Evolutionary conservation across 2,888 invertebrate genomes (phyloP).

Genomic region (Trilocha varians): DNA sequence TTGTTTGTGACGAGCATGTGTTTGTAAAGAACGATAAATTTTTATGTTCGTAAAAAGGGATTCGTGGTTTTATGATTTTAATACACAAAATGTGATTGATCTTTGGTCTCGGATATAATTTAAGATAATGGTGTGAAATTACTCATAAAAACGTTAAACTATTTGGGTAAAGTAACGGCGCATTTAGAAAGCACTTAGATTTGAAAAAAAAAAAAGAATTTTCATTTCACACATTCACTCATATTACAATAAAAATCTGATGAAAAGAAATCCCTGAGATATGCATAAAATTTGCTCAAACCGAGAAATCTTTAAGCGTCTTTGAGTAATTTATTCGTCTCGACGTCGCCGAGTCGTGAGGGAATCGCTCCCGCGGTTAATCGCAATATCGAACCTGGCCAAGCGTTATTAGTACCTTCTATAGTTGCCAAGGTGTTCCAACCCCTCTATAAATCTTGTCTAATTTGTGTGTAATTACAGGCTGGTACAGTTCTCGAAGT

Average conservation of each 20-base stretch:
- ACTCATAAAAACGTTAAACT: too few species aligned
- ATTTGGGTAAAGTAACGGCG: too few species aligned
- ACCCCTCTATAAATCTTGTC: slow-evolving; percentile 73
- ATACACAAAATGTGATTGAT: neutral
- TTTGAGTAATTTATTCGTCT: slow-evolving; percentile 28
- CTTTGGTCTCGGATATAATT: too few species aligned
- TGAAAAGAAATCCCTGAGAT: too few species aligned
- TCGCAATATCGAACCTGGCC: slow-evolving; percentile 66
- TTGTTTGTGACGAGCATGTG: slow-evolving; percentile 23
- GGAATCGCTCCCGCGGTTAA: slow-evolving; percentile 49
- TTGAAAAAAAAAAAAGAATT: too few species aligned
- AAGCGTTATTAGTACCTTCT: slow-evolving; percentile 68
- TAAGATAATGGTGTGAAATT: too few species aligned
- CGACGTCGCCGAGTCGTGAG: slow-evolving; percentile 21
- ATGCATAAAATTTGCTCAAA: neutral
- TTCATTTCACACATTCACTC: too few species aligned
- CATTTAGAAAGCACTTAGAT: too few species aligned
- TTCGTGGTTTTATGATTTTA: neutral
- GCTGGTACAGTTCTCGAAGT: slow-evolving; percentile 64
- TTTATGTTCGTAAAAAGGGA: neutral
- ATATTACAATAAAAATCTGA: too few species aligned
- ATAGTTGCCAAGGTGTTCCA: slow-evolving; percentile 70
- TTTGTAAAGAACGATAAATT: neutral
- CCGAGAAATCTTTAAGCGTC: neutral
- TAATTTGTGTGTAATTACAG: slow-evolving; percentile 74